Conservation (phyloP, 2,113 vertebrate species). For the Arothron firmamentum region DNA sequence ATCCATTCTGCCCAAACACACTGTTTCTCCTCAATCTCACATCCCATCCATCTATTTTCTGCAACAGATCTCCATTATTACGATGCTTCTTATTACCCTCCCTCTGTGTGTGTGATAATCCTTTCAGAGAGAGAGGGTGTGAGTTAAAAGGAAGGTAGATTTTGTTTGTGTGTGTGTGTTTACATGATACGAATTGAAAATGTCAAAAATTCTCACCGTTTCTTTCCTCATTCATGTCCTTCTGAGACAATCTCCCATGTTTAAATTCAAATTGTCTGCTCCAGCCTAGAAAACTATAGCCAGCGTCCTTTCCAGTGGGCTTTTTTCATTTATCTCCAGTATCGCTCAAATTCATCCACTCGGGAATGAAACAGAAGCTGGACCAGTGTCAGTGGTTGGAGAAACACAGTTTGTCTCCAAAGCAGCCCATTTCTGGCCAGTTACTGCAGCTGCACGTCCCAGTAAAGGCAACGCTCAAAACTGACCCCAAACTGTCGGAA, state of each 20-base stretch:
- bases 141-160: slow-evolving; percentile 9
- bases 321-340: neutral
- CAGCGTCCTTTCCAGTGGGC: neutral
- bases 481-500: too few relatives aligned
- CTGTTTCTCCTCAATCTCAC: slow-evolving; percentile 1
- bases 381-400: too few relatives aligned
- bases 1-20: slow-evolving; percentile 49
- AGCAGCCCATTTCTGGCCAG: too few relatives aligned
- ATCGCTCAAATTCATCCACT: neutral
- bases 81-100: neutral
- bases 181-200: too few relatives aligned
- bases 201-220: too few relatives aligned
- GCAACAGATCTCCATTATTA: neutral
- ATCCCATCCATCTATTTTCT: slow-evolving; percentile 2
- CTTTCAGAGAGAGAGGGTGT: slow-evolving; percentile 5
- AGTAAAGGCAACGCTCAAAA: too few relatives aligned
- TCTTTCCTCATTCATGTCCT: too few relatives aligned
- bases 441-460: too few relatives aligned
- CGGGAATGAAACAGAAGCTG: neutral
- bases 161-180: too few relatives aligned
- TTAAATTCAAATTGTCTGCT: neutral
- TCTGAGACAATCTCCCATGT: neutral
- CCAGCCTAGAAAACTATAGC: neutral
- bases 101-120: neutral
- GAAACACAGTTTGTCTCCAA: too few relatives aligned